Evolutionary conservation across 2,888 invertebrate genomes (phyloP), one percentile per base, ranked within the genome.

Genomic region (Ectemnius lituratus): DNA sequence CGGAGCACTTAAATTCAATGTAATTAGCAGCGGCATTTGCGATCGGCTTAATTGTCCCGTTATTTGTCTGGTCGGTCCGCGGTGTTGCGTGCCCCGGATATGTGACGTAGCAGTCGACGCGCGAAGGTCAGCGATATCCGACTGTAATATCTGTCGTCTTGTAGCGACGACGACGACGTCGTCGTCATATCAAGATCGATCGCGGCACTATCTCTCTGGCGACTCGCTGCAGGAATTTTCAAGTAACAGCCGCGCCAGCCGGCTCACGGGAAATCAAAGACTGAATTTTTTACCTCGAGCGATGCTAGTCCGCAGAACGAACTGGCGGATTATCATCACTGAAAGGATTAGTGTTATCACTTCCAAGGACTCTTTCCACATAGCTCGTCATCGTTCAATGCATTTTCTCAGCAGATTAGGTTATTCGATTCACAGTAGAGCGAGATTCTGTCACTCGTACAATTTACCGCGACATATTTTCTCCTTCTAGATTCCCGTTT

Each of bases 1-100:
- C 75, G 73, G 62, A 83, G 75, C 83, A 85, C 85, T 86, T 86
- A 81, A 80, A 81, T 84, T 78, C 84, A 75, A 79, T 76, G 78
- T 79, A 72, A 72, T 67, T 62, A 73, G 76, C 82, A 81, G 79
- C 75, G 82, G 81, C 82, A 11, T 37, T 86, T 84, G 82, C 83
- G 78, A 69, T 63, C 63, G 73, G 76, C 70, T 82, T 85, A 86
- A 86, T 86, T 82, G 81, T 85, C 80, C 37, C 79, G 81, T 83
- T 83, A 77, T 66, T 75, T 66, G 80, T 62, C 60, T 58, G 67
- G 66, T 37, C 69, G 75, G 75, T 83, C 75, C 60, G 57, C 70
- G 59, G 70, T 59, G 37, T 73, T 66, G 66, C 70, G 78, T 74
- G 37, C 37, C 67, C 70, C 60, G 71, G 67, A 75, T 78, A 79